phyloP scores from a whole-genome alignment of 1,140 invertebrate species.

The Platyscapa corneri region DNA sequence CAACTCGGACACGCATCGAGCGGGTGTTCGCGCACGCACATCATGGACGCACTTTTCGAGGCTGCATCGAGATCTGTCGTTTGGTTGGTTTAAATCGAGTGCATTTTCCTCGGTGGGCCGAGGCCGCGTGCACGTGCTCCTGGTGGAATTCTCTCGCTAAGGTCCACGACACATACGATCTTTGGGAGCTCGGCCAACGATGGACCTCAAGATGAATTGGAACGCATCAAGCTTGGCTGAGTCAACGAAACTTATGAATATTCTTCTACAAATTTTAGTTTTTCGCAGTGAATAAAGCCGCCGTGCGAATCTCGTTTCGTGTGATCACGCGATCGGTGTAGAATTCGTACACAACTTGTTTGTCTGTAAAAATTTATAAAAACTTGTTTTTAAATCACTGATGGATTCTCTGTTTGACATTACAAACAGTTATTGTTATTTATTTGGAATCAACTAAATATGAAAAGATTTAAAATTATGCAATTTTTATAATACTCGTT shows the following conservation, averaged over 20 bases:
- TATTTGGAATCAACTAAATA: not conserved
- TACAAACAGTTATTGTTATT: not conserved
- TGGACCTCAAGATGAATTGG: constrained; percentile 16
- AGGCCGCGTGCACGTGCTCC: not conserved
- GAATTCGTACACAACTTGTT: not conserved
- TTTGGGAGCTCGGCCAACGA: not conserved
- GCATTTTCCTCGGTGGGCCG: too few relatives aligned
- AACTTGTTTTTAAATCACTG: not conserved
- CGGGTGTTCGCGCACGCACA: not conserved
- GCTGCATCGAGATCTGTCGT: not conserved
- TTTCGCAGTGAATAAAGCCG: too few relatives aligned
- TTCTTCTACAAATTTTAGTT: too few relatives aligned
- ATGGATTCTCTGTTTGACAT: not conserved
- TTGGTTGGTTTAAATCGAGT: not conserved
- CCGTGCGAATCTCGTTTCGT: too few relatives aligned
- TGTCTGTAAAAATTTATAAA: not conserved
- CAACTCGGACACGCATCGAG: not conserved
- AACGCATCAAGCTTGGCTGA: not conserved
- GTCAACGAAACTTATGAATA: too few relatives aligned
- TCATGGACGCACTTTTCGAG: not conserved
- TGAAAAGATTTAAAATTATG: not conserved
- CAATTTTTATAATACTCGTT: too few relatives aligned
- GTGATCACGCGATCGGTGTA: not conserved
- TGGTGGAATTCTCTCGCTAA: not conserved
- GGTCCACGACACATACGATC: too few relatives aligned